Evolutionary conservation across 2,797 vertebrate genomes (phyloP), one percentile per base, ranked within the genome.

Genomic region (Sandelia bainsii): DNA sequence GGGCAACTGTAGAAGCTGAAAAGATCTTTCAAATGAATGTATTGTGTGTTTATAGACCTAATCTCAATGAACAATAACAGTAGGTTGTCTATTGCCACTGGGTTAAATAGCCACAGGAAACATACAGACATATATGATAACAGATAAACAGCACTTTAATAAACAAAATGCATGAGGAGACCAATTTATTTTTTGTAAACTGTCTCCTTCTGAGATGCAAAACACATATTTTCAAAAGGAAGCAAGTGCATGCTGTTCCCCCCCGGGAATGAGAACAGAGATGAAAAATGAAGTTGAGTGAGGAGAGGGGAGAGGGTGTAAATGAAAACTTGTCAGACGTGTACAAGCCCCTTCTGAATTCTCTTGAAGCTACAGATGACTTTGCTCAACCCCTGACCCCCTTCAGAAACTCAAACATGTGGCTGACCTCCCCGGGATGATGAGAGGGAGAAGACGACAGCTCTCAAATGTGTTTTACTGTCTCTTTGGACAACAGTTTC

Each of bases 261-360:
- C 66, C 56, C 8, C 0, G 16, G 82, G 79, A 76, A 25, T 37
- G 64, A 76, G 67, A 34, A 64, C 52, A 25, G 40, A 79, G 75
- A 79, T 60, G 81, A 75, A 71, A 83, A 85, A 80, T 70, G 39
- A 56, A 72, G 64, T 27, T 7, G 56, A 83, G 64, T 17, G 64
- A 74, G 46, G 45, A 57, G 32, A 75, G 39, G 22, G 23, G 51
- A 68, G 32, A 71, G 86, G 84, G 86, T 85, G 87, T 72, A 82
- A 89, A 91, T 89, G 77, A 80, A 87, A 87, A 69, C 27, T 54
- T 69, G 80, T 80, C 78, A 79, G 77, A 53, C 42, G 12, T 48
- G 14, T 75, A 52, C 42, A 69, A 60, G 22, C 52, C 59, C 59
- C 19, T 12, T 37, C 72, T 54, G 16, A 49, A 72, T 76, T 54